These are phyloP conservation scores for Petrocephalus zakoni DNA, from an alignment of 2,113 vertebrate genomes.

Conservation along the genomic window DNA sequence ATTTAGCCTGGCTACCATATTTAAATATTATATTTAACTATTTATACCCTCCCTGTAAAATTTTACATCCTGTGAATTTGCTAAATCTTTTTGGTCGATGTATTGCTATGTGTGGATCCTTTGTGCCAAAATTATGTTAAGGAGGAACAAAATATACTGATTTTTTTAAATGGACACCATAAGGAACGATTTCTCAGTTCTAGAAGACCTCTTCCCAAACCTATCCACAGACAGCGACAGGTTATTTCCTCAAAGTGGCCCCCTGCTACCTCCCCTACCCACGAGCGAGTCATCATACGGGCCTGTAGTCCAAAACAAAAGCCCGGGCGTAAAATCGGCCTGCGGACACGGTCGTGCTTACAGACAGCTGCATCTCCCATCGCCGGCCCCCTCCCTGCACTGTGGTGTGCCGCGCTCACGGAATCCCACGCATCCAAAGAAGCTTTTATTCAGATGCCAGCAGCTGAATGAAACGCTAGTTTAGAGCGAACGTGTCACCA, in stretches of 20 bases:
- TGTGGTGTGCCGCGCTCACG: not conserved
- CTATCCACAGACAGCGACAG: not conserved
- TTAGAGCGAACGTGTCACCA: not conserved
- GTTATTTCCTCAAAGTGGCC: not conserved
- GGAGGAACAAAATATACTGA: not conserved
- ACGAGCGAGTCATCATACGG: not conserved
- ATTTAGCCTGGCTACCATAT: not conserved
- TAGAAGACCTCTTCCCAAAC: not conserved
- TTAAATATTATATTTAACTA: not conserved
- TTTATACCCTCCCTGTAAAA: not conserved
- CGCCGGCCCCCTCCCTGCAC: not conserved
- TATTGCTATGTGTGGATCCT: not conserved
- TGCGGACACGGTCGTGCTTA: not conserved
- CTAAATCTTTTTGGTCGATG: not conserved
- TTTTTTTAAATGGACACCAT: not conserved
- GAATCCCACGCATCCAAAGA: not conserved
- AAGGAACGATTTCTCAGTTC: not conserved
- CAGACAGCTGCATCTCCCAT: not conserved
- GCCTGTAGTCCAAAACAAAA: not conserved
- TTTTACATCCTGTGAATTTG: not conserved
- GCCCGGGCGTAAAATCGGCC: not conserved
- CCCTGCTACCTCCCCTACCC: not conserved
- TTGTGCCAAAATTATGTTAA: not conserved
- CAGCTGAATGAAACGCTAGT: not conserved
- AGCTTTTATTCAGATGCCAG: not conserved